These are phyloP conservation scores for Heteromurus nitidus DNA, from an alignment of 2,888 invertebrate genomes.

Conservation along the genomic window DNA sequence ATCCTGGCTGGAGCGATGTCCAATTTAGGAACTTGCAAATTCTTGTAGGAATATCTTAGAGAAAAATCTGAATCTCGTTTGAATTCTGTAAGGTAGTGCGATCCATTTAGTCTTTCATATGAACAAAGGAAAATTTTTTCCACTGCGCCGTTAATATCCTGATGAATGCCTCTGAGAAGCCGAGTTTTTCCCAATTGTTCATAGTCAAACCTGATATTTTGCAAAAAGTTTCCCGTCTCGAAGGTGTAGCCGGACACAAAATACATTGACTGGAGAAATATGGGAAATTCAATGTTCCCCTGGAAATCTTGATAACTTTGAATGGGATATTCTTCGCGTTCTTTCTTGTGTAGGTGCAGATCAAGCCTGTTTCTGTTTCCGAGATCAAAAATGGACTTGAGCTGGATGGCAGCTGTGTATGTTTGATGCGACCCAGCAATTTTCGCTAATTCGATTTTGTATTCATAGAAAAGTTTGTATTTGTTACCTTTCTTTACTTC, in stretches of 20 bases:
- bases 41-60: not conserved
- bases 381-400: not conserved
- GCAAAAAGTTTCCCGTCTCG: not conserved
- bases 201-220: not conserved
- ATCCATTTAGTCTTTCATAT: not conserved
- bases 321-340: not conserved
- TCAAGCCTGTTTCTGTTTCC: not conserved
- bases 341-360: not conserved
- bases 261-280: not conserved
- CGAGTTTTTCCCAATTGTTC: not conserved
- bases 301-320: not conserved
- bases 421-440: not conserved
- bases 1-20: not conserved
- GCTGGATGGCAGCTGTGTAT: slow-evolving; percentile 5
- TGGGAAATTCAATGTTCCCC: slow-evolving; percentile 2
- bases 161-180: not conserved
- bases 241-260: not conserved
- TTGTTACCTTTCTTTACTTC: not conserved
- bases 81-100: not conserved
- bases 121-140: not conserved
- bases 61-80: not conserved
- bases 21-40: not conserved
- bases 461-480: not conserved
- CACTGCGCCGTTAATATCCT: not conserved
- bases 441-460: not conserved